Conservation (phyloP, 2,888 invertebrate species). For the Xylophagus ater region DNA sequence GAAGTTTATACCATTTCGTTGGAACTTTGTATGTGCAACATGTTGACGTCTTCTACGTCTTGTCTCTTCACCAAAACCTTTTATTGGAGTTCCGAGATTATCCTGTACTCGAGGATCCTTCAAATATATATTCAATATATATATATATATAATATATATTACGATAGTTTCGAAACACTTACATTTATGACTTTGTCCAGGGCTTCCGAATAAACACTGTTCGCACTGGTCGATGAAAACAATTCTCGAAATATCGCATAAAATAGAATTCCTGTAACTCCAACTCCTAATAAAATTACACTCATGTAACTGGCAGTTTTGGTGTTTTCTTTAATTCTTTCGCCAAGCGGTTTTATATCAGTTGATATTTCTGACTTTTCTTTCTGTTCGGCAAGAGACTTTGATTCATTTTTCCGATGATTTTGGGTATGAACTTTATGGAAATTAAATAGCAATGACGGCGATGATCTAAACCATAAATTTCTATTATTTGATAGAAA, state of each 20-base stretch:
- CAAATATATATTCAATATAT: constrained; percentile 20
- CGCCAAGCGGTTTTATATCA: constrained; percentile 54
- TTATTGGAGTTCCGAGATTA: constrained; percentile 80
- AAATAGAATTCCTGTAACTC: constrained; percentile 70
- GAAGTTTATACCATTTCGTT: constrained; percentile 62
- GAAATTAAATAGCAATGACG: too few relatives aligned
- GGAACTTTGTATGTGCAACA: constrained; percentile 66
- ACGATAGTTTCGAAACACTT: too few relatives aligned
- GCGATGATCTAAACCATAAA: too few relatives aligned
- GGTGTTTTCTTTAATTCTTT: constrained; percentile 79
- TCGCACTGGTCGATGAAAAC: constrained; percentile 79
- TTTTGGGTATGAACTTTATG: constrained; percentile 14
- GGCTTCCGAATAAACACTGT: constrained; percentile 71
- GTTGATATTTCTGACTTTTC: constrained; percentile 27
- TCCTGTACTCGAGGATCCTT: constrained; percentile 64
- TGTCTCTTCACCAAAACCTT: constrained; percentile 79
- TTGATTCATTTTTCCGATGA: constrained; percentile 1
- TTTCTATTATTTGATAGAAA: too few relatives aligned
- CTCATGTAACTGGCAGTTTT: constrained; percentile 79
- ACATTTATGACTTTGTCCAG: constrained; percentile 60
- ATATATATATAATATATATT: too few relatives aligned
- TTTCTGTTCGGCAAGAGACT: constrained; percentile 4
- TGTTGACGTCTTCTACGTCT: constrained; percentile 71
- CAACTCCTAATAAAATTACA: constrained; percentile 68
- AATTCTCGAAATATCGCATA: constrained; percentile 77